Conservation (phyloP, 2,888 invertebrate species). For the Germaria angustata region DNA sequence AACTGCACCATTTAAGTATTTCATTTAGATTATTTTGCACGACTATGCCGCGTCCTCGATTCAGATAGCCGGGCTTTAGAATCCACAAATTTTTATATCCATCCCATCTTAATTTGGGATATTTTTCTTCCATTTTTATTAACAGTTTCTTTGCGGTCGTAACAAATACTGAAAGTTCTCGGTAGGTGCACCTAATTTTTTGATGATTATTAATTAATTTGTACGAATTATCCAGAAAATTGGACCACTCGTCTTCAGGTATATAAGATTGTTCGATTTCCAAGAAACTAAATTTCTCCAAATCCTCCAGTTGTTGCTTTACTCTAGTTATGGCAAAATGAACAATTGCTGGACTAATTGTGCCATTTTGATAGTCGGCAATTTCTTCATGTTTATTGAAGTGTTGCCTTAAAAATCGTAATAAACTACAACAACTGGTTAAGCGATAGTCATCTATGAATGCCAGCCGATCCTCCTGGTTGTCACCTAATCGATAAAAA, state of each 20-base stretch:
- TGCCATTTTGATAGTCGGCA: slow-evolving; percentile 81
- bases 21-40: slow-evolving; percentile 88
- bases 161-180: slow-evolving; percentile 69
- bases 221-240: slow-evolving; percentile 72
- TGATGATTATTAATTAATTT: slow-evolving; percentile 76
- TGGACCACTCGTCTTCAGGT: slow-evolving; percentile 60
- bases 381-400: slow-evolving; percentile 66
- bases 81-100: slow-evolving; percentile 94
- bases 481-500: slow-evolving; percentile 79
- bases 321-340: slow-evolving; percentile 71
- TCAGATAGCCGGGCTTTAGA: slow-evolving; percentile 91
- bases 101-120: slow-evolving; percentile 86
- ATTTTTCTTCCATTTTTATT: slow-evolving; percentile 82
- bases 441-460: slow-evolving; percentile 85
- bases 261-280: slow-evolving; percentile 40
- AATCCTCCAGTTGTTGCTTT: slow-evolving; percentile 70
- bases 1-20: slow-evolving; percentile 84
- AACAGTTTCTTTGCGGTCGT: slow-evolving; percentile 82
- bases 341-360: slow-evolving; percentile 74
- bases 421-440: slow-evolving; percentile 88
- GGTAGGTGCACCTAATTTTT: slow-evolving; percentile 71
- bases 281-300: slow-evolving; percentile 61
- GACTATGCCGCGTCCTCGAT: slow-evolving; percentile 90
- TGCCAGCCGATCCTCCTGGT: slow-evolving; percentile 73
- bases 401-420: slow-evolving; percentile 81